Base-by-base conservation (phyloP, 2,888 invertebrate species). In the Cryptocephalus moraei region DNA sequence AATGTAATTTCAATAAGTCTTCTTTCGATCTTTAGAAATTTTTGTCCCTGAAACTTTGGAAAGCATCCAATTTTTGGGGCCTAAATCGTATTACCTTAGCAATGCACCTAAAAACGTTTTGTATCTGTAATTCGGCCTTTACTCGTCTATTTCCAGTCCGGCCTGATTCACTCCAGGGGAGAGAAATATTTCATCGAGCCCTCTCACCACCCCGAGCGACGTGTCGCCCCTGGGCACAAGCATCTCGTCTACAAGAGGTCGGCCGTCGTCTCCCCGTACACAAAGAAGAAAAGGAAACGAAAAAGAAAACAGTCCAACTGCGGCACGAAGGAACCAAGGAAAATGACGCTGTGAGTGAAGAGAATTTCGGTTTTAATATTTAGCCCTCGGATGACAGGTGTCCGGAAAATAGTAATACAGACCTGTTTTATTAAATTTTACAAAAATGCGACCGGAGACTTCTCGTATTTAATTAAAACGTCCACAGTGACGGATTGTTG, bases 181-280 rank as follows among this genome's bases (percentile, higher is more conserved):
- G 81, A 79, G 51, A 83, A 81, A 66, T 85, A 80, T 68, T 84
- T 79, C 72, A 80, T 86, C 53, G 86, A 86, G 67, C 86, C 86
- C 34, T 77, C 79, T 33, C 77, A 79, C 60, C 74, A 78, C 66
- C 69, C 74, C 52, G 50, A 69, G 68, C 57, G 64, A 53, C 53
- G 44, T 31, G 45, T 53, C 8, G 56, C 59, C 39, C 65, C 69
- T n/a, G 76, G 75, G 1, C 80, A 83, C 66, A 78, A 80, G 48
- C 84, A 85, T 63, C 75, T 84, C 41, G 74, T 85, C 48, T 85
- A 79, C 61, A 82, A 79, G 66, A 73, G 83, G 64, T 80, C 82
- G 40, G 80, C 82, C 10, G 77, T 81, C n/a, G 65, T 68, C 54
- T 69, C 70, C 54, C 59, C 57, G 51, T 56, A 56, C 47, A 52